These are phyloP conservation scores for Lynx canadensis DNA, from an alignment of 2,113 vertebrate species.

Conservation along the genomic window DNA sequence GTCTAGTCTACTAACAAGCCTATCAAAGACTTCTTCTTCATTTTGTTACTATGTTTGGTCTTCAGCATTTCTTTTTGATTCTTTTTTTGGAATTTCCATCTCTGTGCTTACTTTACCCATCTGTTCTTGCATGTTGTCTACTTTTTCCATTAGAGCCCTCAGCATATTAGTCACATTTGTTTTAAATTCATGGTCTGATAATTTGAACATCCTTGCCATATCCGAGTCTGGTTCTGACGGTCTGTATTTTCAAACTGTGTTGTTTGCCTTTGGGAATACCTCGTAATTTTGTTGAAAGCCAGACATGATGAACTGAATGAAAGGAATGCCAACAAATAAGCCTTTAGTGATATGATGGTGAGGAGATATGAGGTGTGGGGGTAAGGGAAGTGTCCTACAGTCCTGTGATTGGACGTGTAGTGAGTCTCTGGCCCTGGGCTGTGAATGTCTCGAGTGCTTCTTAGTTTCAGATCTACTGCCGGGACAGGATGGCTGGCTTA, in stretches of 20 bases:
- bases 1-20: background rate
- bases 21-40: background rate
- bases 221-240: background rate
- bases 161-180: background rate
- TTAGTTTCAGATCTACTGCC: background rate
- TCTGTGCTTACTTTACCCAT: background rate
- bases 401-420: background rate
- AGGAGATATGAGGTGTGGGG: background rate
- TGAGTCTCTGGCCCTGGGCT: background rate
- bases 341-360: background rate
- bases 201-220: background rate
- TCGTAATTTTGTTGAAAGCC: background rate
- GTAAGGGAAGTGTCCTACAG: background rate
- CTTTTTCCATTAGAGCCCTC: background rate
- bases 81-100: background rate
- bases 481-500: background rate
- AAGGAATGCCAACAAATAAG: background rate
- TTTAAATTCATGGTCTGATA: background rate
- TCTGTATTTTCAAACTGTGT: background rate
- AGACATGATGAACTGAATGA: background rate
- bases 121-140: background rate
- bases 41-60: background rate
- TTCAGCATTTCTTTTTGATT: background rate
- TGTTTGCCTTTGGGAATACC: background rate
- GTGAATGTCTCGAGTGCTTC: background rate